Conservation (phyloP, 2,888 invertebrate species). For the Platycnemis pennipes region DNA sequence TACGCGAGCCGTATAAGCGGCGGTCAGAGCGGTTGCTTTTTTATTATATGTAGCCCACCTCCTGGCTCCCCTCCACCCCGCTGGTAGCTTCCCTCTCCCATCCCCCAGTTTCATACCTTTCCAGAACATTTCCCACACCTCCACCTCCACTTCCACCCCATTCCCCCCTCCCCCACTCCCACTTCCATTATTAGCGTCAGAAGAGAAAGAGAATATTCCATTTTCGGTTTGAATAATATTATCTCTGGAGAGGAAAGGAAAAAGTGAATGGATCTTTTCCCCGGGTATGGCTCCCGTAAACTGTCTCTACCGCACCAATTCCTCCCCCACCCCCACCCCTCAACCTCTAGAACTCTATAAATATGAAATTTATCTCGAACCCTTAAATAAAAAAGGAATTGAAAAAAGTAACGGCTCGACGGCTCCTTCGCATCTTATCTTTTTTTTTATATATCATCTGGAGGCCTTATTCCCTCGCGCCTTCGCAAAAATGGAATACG, state of each 20-base stretch:
- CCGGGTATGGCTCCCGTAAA: background rate
- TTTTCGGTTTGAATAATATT: slow-evolving; percentile 39
- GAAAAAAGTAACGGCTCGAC: background rate
- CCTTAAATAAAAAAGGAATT: background rate
- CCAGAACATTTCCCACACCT: background rate
- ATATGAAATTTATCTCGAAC: background rate
- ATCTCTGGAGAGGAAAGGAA: background rate
- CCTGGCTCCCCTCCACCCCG: background rate
- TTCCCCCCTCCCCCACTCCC: background rate
- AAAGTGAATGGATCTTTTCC: slow-evolving; percentile 1
- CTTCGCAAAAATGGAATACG: background rate
- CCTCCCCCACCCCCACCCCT: background rate
- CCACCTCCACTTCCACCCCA: background rate
- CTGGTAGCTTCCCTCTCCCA: background rate
- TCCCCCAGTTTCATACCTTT: background rate
- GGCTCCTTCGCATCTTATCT: background rate
- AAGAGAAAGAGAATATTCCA: slow-evolving; percentile 31
- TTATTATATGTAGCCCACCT: background rate
- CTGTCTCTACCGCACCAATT: background rate
- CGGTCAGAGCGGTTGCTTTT: background rate
- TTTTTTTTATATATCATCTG: background rate
- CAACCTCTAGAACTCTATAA: background rate
- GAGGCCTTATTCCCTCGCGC: background rate
- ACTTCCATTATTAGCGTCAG: slow-evolving; percentile 23
- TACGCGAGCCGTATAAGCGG: slow-evolving; percentile 12